Base-by-base conservation (phyloP, 2,888 invertebrate species). In the Thalpophila matura region DNA sequence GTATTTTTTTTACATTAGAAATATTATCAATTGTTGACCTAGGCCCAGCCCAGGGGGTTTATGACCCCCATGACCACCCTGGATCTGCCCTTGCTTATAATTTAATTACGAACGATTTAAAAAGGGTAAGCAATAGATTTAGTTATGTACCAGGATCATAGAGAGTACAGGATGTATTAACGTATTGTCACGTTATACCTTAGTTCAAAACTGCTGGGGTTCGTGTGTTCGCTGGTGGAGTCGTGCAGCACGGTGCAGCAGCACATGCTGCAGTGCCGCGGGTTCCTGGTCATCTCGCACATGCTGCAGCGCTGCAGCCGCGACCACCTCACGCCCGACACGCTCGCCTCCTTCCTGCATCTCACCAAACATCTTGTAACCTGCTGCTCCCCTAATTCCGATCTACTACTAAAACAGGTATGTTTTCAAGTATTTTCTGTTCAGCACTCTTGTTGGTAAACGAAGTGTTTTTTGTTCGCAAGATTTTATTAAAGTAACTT, bases 181-280 rank as follows among this genome's bases (percentile, higher is more conserved):
- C n/a, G 7, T 20, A 22, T 26, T 10, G 29, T n/a, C 3, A 20
- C 18, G 12, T 42, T 7, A 16, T 94, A 70, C 75, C 14, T n/a
- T 95, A 98, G 99, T 96, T 98, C 99, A 51, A 99, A 99, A 90
- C 96, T 99, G 72, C 96, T 99, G 90, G 98, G 99, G 69, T 98
- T 99, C 95, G 98, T 99, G 84, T 99, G 99, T 91, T 99, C 99
- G 87, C 96, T 99, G 87, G 98, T 99, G 79, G 99, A 99, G 91
- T 98, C 98, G 40, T 99, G 99, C 80, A 97, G 98, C 88, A 99
- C 99, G 35, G 99, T 99, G 63, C 99, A 99, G 89, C 99, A 99
- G 89, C 99, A 99, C 92, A 99, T 99, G 98, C 98, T 99, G 90
- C 99, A 99, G 92, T 99, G 99, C 91, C 97, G 99, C 82, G 99